A percentile compares a stretch with the other conserved stretches of the same genome.
Evolutionary conservation across 2,888 invertebrate genomes (phyloP).

Genomic region (Cylindroiulus punctatus): DNA sequence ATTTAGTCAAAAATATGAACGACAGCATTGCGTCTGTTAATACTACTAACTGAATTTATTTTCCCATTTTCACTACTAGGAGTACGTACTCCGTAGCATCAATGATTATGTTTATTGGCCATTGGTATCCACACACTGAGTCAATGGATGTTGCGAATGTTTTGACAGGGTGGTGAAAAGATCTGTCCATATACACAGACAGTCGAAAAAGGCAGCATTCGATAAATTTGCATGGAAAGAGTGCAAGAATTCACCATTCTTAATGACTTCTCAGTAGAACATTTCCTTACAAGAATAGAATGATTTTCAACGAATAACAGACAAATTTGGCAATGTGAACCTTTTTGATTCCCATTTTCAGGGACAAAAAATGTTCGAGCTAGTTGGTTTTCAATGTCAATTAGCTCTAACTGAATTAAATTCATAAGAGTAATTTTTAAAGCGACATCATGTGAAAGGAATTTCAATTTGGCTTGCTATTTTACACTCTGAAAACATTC

Average conservation of each 20-base stretch:
- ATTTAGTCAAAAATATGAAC: no score
- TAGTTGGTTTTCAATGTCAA: not conserved
- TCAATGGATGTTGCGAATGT: not conserved
- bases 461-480: not conserved
- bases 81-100: not conserved
- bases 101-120: not conserved
- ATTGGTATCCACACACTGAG: not conserved
- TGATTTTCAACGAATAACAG: constrained; percentile 16
- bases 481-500: not conserved
- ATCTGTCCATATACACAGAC: not conserved
- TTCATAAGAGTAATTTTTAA: not conserved
- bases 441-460: not conserved
- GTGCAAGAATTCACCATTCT: not conserved
- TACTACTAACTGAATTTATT: no score
- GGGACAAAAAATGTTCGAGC: not conserved
- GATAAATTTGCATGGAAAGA: not conserved
- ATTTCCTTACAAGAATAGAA: constrained; percentile 29
- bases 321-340: not conserved
- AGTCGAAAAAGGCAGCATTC: not conserved
- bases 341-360: not conserved
- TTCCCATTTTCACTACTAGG: no score
- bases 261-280: not conserved
- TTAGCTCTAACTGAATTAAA: not conserved
- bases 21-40: no score
- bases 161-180: not conserved